Evolutionary conservation across 2,113 vertebrate species (phyloP).

Genomic region (Albula glossodonta): DNA sequence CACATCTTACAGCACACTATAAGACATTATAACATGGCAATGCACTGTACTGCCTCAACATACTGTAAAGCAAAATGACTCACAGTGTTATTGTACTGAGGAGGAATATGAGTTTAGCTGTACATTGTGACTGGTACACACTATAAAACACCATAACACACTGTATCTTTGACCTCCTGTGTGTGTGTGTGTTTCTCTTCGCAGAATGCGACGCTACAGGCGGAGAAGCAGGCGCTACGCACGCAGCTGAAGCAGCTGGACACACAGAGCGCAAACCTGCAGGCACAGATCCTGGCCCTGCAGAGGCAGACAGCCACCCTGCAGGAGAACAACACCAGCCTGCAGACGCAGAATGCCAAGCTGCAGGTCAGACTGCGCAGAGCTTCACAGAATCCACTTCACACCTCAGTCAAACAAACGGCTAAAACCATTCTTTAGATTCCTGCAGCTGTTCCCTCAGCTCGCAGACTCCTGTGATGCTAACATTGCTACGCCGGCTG

Average conservation of each 20-base stretch:
- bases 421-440: too few relatives aligned
- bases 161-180: too few relatives aligned
- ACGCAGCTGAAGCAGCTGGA: slow-evolving; percentile 88
- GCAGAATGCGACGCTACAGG: slow-evolving; percentile 88
- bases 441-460: too few relatives aligned
- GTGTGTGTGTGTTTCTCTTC: slow-evolving; percentile 6
- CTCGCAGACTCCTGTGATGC: too few relatives aligned
- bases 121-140: not conserved
- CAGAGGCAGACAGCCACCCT: slow-evolving; percentile 86
- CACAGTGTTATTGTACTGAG: too few relatives aligned
- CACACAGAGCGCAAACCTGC: slow-evolving; percentile 82
- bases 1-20: too few relatives aligned
- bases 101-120: too few relatives aligned
- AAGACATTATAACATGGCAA: too few relatives aligned
- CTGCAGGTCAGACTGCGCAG: slow-evolving; percentile 77
- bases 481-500: too few relatives aligned
- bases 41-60: too few relatives aligned
- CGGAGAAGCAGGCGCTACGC: slow-evolving; percentile 85
- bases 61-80: too few relatives aligned
- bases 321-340: slow-evolving; percentile 86
- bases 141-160: not conserved
- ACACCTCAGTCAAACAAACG: too few relatives aligned
- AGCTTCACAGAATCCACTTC: not conserved
- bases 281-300: slow-evolving; percentile 81
- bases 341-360: slow-evolving; percentile 89